phyloP scores from a whole-genome alignment of 2,113 vertebrate species.

The Thunnus thynnus region DNA sequence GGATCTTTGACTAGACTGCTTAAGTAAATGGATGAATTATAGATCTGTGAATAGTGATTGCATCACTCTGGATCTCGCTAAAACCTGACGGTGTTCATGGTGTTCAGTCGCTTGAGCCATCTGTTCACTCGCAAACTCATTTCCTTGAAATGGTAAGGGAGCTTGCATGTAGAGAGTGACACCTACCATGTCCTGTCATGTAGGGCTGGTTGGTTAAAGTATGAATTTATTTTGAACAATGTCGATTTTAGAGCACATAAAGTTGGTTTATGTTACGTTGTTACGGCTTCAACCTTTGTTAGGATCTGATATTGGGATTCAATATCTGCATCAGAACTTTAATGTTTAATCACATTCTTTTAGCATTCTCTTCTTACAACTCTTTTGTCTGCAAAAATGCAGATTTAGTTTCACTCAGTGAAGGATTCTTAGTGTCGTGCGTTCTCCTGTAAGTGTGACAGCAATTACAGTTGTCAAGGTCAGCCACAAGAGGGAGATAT shows the following conservation, averaged over 20 bases:
- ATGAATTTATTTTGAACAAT: not conserved
- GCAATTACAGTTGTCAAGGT: conserved; percentile 44
- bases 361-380: not conserved
- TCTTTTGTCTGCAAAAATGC: not conserved
- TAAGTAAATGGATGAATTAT: conserved; percentile 31
- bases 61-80: conserved; percentile 11
- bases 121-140: conserved; percentile 2
- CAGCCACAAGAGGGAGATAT: conserved; percentile 76
- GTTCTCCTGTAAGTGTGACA: not conserved
- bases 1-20: conserved; percentile 18
- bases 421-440: not conserved
- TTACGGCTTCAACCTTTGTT: not conserved
- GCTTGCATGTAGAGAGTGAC: not conserved
- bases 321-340: not conserved
- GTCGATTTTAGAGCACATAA: not conserved
- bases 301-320: too few relatives aligned
- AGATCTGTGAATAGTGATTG: conserved; percentile 30
- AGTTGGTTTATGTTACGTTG: not conserved
- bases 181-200: not conserved
- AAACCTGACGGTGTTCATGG: not conserved
- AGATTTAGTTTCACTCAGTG: not conserved
- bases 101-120: not conserved
- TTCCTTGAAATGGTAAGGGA: not conserved
- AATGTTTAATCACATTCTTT: not conserved
- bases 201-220: not conserved